phyloP scores from a whole-genome alignment of 1,140 invertebrate species.

The Eumeta japonica region DNA sequence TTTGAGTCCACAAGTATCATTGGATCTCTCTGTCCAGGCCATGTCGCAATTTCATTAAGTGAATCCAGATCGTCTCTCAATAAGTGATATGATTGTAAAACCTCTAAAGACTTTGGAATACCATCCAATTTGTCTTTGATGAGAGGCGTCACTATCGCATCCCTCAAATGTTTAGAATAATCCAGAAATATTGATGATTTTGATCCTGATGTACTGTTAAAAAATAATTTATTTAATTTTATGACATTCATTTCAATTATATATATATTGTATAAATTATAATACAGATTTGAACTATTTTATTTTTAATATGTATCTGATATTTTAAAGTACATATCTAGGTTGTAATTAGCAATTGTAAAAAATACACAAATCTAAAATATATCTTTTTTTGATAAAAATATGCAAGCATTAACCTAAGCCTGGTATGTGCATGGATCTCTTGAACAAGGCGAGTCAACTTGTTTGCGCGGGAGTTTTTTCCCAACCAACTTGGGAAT shows the following conservation, averaged over 20 bases:
- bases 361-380: not conserved
- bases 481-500: slow-evolving; percentile 95
- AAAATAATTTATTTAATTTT: too few species aligned
- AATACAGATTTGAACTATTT: not conserved
- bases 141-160: slow-evolving; percentile 74
- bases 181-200: slow-evolving; percentile 79
- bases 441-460: slow-evolving; percentile 80
- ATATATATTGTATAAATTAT: not conserved
- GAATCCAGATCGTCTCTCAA: slow-evolving; percentile 89
- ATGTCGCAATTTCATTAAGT: slow-evolving; percentile 79
- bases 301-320: not conserved
- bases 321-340: not conserved
- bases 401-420: slow-evolving; percentile 60
- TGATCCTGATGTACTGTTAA: slow-evolving; percentile 70
- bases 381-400: not conserved
- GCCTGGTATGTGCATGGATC: slow-evolving; percentile 76
- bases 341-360: not conserved
- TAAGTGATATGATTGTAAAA: slow-evolving; percentile 82
- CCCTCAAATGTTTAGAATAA: slow-evolving; percentile 73
- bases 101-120: slow-evolving; percentile 69
- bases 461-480: slow-evolving; percentile 85
- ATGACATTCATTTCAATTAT: too few species aligned
- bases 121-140: slow-evolving; percentile 68
- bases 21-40: slow-evolving; percentile 77
- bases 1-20: slow-evolving; percentile 77